Conservation (phyloP, 2,888 invertebrate species). For the Mongoloraphidia duomilia region DNA sequence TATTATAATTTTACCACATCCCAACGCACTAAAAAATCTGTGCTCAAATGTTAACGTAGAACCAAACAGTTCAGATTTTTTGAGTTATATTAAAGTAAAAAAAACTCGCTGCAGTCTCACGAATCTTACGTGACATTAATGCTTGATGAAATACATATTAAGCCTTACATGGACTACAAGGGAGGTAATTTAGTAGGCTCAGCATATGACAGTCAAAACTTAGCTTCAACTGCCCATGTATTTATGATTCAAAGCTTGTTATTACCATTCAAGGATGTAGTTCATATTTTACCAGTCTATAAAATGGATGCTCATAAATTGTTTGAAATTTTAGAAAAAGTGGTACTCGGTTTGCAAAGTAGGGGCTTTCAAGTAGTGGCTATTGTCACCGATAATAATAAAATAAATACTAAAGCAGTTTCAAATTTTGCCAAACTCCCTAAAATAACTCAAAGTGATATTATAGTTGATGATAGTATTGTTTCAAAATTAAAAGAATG, state of each 20-base stretch:
- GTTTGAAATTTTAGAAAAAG: conserved; percentile 6
- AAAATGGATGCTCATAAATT: conserved; percentile 6
- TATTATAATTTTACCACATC: conserved; percentile 8
- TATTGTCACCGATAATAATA: conserved; percentile 13
- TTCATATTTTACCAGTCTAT: conserved; percentile 13
- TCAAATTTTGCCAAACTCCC: conserved; percentile 11
- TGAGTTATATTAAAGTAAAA: conserved; percentile 5
- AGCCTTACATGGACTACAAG: conserved; percentile 14
- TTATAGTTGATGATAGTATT: too few species aligned
- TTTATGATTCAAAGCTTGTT: conserved; percentile 13
- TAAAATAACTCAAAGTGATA: too few species aligned
- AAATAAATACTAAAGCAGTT: conserved; percentile 13
- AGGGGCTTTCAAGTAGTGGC: conserved; percentile 12
- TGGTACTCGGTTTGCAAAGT: conserved; percentile 11
- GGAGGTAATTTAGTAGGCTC: conserved; percentile 13
- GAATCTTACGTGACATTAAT: conserved; percentile 10
- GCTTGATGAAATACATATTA: conserved; percentile 15
- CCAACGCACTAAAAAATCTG: conserved; percentile 7
- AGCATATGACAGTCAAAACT: conserved; percentile 8
- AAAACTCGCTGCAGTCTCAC: conserved; percentile 5
- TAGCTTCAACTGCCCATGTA: conserved; percentile 10
- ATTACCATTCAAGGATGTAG: conserved; percentile 13
- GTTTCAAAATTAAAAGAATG: too few species aligned
- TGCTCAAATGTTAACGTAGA: background rate
- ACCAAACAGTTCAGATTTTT: conserved; percentile 2